Conservation (phyloP, 2,888 invertebrate species). For the Sceliomorpha sp. region DNA sequence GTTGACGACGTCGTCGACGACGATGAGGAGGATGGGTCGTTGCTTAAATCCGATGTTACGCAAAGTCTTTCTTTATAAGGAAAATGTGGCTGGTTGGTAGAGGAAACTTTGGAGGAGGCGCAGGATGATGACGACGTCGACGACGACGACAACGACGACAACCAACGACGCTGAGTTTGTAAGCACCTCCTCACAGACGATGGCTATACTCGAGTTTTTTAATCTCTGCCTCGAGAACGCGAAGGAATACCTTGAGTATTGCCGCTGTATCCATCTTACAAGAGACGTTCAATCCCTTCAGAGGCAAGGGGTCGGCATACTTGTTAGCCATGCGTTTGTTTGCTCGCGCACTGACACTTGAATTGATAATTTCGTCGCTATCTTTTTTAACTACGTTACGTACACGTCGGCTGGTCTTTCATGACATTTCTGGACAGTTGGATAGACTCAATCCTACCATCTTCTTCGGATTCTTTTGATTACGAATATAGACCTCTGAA, state of each 20-base stretch:
- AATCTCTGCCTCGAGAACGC: slow-evolving; percentile 64
- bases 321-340: slow-evolving; percentile 51
- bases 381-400: no score
- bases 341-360: slow-evolving; percentile 38
- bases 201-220: slow-evolving; percentile 74
- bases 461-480: no score
- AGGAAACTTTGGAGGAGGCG: slow-evolving; percentile 60
- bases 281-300: slow-evolving; percentile 64
- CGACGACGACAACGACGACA: slow-evolving; percentile 52
- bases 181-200: slow-evolving; percentile 74
- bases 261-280: slow-evolving; percentile 68
- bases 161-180: slow-evolving; percentile 68
- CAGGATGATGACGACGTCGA: no score
- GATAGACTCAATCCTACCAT: no score
- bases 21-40: slow-evolving; percentile 20
- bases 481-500: no score
- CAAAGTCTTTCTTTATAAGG: slow-evolving; percentile 63
- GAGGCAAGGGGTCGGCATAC: slow-evolving; percentile 33
- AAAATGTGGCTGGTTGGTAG: slow-evolving; percentile 53
- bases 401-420: no score
- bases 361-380: slow-evolving; percentile 53
- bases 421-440: no score
- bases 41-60: slow-evolving; percentile 64
- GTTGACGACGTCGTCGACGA: slow-evolving; percentile 35
- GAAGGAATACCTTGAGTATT: slow-evolving; percentile 72